Evolutionary conservation across 2,797 vertebrate genomes (phyloP).

Genomic region (Sibirionetta formosa): DNA sequence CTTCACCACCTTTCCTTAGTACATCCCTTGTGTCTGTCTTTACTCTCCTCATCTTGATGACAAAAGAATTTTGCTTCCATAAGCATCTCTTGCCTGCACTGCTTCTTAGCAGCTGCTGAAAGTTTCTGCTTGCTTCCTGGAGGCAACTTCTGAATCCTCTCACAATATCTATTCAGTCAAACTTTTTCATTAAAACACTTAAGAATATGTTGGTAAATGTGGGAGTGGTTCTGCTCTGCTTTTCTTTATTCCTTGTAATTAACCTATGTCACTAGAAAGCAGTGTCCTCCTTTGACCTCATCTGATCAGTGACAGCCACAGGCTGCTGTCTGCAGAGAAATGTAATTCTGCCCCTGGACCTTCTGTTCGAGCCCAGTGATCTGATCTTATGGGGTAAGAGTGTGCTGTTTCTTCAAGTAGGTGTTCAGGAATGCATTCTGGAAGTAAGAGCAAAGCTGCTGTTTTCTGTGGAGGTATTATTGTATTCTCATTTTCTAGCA

Average conservation of each 20-base stretch:
- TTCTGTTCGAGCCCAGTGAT: not conserved
- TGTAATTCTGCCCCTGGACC: not conserved
- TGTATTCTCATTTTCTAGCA: not conserved
- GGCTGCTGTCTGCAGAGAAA: not conserved
- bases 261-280: not conserved
- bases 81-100: not conserved
- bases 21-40: not conserved
- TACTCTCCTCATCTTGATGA: not conserved
- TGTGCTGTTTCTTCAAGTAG: not conserved
- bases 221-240: not conserved
- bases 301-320: not conserved
- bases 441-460: not conserved
- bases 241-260: not conserved
- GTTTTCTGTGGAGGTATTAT: not conserved
- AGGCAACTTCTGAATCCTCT: not conserved
- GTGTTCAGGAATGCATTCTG: not conserved
- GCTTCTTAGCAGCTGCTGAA: not conserved
- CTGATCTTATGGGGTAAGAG: accelerated
- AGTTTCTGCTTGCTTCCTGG: not conserved
- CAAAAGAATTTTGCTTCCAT: not conserved
- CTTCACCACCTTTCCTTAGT: not conserved
- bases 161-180: not conserved
- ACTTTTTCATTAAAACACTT: not conserved
- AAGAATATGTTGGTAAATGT: not conserved
- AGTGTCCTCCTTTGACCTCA: not conserved